These are phyloP conservation scores for Sebastes taczanowskii DNA, from an alignment of 2,797 vertebrate species.

Conservation along the genomic window DNA sequence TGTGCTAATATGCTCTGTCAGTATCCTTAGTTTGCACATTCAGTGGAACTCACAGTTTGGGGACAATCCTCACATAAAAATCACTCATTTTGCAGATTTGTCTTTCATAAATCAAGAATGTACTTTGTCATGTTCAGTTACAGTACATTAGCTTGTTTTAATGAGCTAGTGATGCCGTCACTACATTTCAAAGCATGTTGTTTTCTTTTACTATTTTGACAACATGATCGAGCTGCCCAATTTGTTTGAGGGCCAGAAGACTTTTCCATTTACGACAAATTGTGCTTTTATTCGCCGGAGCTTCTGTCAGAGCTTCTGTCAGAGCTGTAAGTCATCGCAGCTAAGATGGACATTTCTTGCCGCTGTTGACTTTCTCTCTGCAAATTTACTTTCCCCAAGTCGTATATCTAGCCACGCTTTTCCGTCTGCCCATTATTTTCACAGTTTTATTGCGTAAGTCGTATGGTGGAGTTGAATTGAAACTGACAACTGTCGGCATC, in stretches of 20 bases:
- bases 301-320: slow-evolving; percentile 32
- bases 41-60: background rate
- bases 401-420: slow-evolving; percentile 37
- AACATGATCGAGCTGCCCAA: slow-evolving; percentile 25
- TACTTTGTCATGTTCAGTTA: background rate
- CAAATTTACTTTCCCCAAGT: slow-evolving; percentile 54
- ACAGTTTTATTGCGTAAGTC: slow-evolving; percentile 49
- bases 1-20: background rate
- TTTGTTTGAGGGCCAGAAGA: slow-evolving; percentile 41
- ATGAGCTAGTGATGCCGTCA: slow-evolving; percentile 32
- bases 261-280: slow-evolving; percentile 44
- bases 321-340: slow-evolving; percentile 46
- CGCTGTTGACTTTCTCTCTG: slow-evolving; percentile 29
- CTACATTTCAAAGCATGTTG: slow-evolving; percentile 35
- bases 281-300: slow-evolving; percentile 25
- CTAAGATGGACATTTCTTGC: slow-evolving; percentile 56
- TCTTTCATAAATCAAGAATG: background rate
- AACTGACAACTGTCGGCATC: slow-evolving; percentile 54
- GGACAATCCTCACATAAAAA: background rate
- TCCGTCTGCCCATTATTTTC: slow-evolving; percentile 40
- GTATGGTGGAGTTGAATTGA: slow-evolving; percentile 26
- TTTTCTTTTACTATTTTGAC: slow-evolving; percentile 36
- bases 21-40: background rate
- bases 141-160: slow-evolving; percentile 27
- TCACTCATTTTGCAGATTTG: background rate